Evolutionary conservation across 1,140 invertebrate genomes (phyloP).

Genomic region (Listronotus oregonensis): DNA sequence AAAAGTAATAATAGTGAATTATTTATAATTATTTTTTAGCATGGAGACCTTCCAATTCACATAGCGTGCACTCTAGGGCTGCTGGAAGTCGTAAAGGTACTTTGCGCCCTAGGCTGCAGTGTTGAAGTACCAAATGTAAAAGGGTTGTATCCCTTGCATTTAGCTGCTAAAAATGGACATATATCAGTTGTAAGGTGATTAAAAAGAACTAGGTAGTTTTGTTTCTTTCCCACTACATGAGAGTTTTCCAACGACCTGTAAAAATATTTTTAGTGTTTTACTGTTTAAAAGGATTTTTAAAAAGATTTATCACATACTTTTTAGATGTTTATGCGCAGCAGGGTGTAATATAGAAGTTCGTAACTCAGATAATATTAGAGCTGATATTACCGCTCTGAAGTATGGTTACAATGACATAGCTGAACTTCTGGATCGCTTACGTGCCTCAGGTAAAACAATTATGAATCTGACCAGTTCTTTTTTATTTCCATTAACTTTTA

Average conservation of each 20-base stretch:
- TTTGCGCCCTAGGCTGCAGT: conserved; percentile 76
- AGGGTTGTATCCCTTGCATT: conserved; percentile 74
- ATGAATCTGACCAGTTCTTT: not conserved
- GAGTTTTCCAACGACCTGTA: no score
- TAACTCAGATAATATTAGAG: conserved; percentile 75
- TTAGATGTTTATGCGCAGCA: conserved; percentile 73
- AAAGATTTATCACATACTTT: conserved; percentile 35
- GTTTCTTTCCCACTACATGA: no score
- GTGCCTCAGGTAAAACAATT: conserved; percentile 53
- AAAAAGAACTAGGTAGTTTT: conserved; percentile 2
- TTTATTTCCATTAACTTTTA: not conserved
- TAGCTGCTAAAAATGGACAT: conserved; percentile 75
- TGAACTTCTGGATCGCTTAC: conserved; percentile 71
- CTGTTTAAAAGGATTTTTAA: no score
- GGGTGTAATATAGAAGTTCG: conserved; percentile 71
- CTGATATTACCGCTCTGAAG: conserved; percentile 81
- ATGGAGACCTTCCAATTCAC: conserved; percentile 78
- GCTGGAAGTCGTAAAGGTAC: conserved; percentile 69
- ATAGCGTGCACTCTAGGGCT: conserved; percentile 72
- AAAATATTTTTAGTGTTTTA: no score
- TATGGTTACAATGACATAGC: conserved; percentile 78
- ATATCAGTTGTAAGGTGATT: conserved; percentile 71
- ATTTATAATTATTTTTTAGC: conserved; percentile 57
- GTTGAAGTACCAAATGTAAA: conserved; percentile 72
- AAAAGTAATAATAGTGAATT: no score